Percentiles rank a stretch among this genome's conserved stretches.
phyloP scores from a whole-genome alignment of 1,140 invertebrate species.

The Reticulitermes speratus region DNA sequence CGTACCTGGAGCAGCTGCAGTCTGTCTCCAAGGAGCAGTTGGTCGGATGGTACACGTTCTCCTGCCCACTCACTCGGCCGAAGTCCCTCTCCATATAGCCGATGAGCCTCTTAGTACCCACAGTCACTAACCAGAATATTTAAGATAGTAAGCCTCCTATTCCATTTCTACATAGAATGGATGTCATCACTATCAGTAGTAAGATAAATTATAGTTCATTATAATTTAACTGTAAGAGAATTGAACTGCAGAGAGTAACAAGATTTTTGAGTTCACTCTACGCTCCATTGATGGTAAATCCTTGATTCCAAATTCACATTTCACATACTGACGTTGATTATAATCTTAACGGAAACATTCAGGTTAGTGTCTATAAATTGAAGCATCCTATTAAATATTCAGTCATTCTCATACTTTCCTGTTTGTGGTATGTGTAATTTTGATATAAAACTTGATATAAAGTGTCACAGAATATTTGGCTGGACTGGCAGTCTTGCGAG shows the following conservation, averaged over 20 bases:
- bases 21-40: constrained; percentile 26
- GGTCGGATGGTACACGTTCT: constrained; percentile 28
- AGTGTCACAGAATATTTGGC: too few relatives aligned
- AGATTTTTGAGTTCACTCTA: background rate
- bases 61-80: constrained; percentile 22
- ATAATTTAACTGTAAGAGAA: background rate
- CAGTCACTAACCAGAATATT: background rate
- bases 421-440: too few relatives aligned
- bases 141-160: background rate
- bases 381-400: too few relatives aligned
- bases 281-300: background rate
- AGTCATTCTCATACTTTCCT: too few relatives aligned
- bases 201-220: background rate
- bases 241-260: background rate
- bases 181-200: background rate
- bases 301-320: too few relatives aligned
- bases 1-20: constrained; percentile 24
- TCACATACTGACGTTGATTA: too few relatives aligned
- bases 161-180: background rate
- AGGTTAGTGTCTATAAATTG: too few relatives aligned
- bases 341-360: too few relatives aligned
- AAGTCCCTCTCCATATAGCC: constrained; percentile 32
- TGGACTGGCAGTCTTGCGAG: too few relatives aligned
- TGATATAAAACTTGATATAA: too few relatives aligned
- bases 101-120: constrained; percentile 16